Evolutionary conservation across 2,888 invertebrate genomes (phyloP), one percentile per base, ranked within the genome.

Genomic region (Mystacides longicornis): DNA sequence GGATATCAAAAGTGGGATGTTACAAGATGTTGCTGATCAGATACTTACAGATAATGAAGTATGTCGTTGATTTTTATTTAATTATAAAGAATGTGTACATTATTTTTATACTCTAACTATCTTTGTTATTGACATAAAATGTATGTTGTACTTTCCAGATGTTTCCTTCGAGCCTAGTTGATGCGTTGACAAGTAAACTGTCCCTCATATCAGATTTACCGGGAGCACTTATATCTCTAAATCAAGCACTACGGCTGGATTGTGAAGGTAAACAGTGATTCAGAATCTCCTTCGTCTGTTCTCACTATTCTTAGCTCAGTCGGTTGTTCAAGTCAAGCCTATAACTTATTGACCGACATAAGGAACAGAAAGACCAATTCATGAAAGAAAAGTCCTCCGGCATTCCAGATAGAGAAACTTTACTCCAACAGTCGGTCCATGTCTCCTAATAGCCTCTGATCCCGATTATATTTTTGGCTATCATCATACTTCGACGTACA

Each of bases 161-260:
- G 2, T 62, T 77, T 53, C 68, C 73, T 3, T 74, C 86, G 57
- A 76, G 79, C 14, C 77, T 87, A 49, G 81, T 89, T 49, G 77
- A 81, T 33, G 82, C 82, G 62, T 70, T 88, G 45, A 73, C 84
- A 3, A 75, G 80, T 1, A 82, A 83, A 60, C 70, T 87, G 45
- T 75, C 76, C 45, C 66, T 71, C 1, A 83, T 84, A 42, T 79
- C 81, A 62, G 83, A 85, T 61, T 65, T 77, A 16, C 76, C 77
- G 60, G 74, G 66, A 58, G 77, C 77, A 1, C 74, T 77, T 14
- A 67, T 77, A 0, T 75, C 77, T 57, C 65, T 77, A 14, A 77
- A 77, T 59, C 73, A 76, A 49, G 73, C 75, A 0, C 64, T 77
- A 18, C 67, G 74, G 60, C 63, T 77, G 46, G 77, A 77, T 55